Percentiles rank a stretch among this genome's conserved stretches.
phyloP scores from a whole-genome alignment of 1,140 invertebrate genomes.

The Helicorthomorpha holstii region DNA sequence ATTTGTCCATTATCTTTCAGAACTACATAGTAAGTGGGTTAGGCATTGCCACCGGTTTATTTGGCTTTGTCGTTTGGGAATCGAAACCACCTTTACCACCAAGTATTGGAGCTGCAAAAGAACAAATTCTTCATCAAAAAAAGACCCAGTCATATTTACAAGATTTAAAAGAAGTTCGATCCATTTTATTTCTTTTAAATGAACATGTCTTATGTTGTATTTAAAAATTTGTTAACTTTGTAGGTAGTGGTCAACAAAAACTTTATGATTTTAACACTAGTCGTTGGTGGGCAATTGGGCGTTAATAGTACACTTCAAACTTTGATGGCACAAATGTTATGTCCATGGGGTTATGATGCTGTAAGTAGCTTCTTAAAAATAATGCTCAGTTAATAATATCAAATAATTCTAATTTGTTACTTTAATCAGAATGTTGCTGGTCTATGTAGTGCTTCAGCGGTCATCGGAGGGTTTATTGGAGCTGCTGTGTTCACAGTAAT shows the following conservation, averaged over 20 bases:
- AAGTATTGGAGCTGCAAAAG: background rate
- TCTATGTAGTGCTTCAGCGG: too few species aligned
- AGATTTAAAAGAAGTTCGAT: background rate
- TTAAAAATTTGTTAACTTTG: too few species aligned
- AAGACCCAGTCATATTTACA: background rate
- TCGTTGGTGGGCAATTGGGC: slow-evolving; percentile 23
- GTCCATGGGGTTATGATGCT: slow-evolving; percentile 24
- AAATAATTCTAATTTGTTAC: too few species aligned
- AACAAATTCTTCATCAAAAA: too few species aligned
- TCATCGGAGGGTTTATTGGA: too few species aligned
- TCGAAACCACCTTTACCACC: background rate
- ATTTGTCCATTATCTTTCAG: too few species aligned
- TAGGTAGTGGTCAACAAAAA: slow-evolving; percentile 18
- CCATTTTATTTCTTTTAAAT: background rate
- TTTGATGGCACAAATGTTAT: slow-evolving; percentile 26
- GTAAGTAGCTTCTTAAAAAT: too few species aligned
- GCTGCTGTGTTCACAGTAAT: too few species aligned
- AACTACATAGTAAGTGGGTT: too few species aligned
- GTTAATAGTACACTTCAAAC: slow-evolving; percentile 23
- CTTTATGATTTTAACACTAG: slow-evolving; percentile 23
- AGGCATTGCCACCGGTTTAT: slow-evolving; percentile 12
- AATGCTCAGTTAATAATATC: too few species aligned
- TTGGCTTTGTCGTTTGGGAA: background rate
- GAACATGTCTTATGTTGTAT: too few species aligned
- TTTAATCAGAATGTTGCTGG: too few species aligned